phyloP scores from a whole-genome alignment of 2,113 vertebrate genomes.

The Romanogobio albipinnatus region DNA sequence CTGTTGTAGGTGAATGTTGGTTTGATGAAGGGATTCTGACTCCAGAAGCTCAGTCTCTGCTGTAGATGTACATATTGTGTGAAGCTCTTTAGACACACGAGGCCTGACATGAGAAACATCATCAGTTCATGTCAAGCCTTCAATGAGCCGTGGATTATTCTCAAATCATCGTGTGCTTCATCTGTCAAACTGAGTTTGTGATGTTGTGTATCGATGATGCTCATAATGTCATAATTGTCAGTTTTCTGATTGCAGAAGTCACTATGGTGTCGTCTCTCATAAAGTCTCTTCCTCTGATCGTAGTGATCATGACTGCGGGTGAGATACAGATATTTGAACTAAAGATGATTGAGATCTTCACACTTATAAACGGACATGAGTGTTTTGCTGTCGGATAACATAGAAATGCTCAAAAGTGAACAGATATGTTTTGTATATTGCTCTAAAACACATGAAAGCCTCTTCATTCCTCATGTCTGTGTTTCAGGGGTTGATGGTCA shows the following conservation, averaged over 20 bases:
- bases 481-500: no score
- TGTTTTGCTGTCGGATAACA: not conserved
- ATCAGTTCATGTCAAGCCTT: not conserved
- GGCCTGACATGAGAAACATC: not conserved
- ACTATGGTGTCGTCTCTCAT: not conserved
- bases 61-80: not conserved
- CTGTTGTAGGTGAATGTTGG: not conserved
- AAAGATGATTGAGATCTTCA: not conserved
- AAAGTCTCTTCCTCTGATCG: slow-evolving; percentile 10
- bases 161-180: not conserved
- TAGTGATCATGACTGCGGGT: slow-evolving; percentile 16
- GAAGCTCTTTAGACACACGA: not conserved
- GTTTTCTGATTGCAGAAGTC: not conserved
- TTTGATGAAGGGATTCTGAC: not conserved
- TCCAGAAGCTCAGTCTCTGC: not conserved
- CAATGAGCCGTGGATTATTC: not conserved
- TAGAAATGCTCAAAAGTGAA: not conserved
- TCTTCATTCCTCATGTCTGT: not conserved
- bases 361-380: not conserved
- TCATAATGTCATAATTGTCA: not conserved
- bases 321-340: not conserved
- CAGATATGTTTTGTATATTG: not conserved
- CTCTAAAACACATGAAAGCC: not conserved
- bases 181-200: not conserved
- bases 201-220: not conserved